phyloP scores from a whole-genome alignment of 37 sponge, comb jelly and placozoan genomes.

The Chondrilla cf. caribensis region DNA sequence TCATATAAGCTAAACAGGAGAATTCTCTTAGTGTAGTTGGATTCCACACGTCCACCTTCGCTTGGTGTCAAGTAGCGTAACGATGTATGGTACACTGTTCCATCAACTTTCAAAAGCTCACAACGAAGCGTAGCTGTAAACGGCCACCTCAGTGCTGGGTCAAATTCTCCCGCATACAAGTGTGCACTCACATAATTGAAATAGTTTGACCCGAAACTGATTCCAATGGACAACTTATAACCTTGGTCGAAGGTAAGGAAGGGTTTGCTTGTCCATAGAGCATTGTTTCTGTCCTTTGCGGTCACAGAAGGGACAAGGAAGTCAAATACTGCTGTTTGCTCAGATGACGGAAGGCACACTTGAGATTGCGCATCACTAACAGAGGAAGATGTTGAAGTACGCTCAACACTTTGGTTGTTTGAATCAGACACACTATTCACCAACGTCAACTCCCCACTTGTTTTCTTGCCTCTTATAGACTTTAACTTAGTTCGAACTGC shows the following conservation, averaged over 20 bases:
- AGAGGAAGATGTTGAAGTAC: not conserved
- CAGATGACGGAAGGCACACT: not conserved
- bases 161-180: not conserved
- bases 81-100: not conserved
- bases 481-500: not conserved
- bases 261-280: not conserved
- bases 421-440: not conserved
- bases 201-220: slow-evolving; percentile 2
- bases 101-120: not conserved
- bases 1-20: slow-evolving; percentile 1
- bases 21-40: not conserved
- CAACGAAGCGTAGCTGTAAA: not conserved
- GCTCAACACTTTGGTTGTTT: not conserved
- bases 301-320: not conserved
- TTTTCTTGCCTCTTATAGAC: not conserved
- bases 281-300: not conserved
- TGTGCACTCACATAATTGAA: not conserved
- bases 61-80: not conserved
- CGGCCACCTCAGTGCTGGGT: not conserved
- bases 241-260: not conserved
- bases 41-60: not conserved
- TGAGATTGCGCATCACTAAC: not conserved
- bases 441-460: not conserved
- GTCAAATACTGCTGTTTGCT: not conserved
- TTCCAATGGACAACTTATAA: slow-evolving; percentile 2